Conservation (phyloP, 2,888 invertebrate genomes). For the Pyrrhia umbra region DNA sequence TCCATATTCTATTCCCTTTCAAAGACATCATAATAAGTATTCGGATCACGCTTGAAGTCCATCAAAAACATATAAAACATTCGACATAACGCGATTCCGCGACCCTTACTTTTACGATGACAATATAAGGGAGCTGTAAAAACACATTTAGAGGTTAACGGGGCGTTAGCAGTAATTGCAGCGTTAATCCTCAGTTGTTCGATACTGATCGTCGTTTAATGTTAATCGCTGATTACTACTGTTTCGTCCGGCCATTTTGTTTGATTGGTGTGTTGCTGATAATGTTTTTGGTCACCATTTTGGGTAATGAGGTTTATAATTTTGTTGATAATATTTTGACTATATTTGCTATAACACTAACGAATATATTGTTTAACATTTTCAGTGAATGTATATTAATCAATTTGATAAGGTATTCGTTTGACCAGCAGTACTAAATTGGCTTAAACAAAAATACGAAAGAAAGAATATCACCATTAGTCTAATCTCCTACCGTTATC, state of each 20-base stretch:
- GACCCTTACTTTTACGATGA: slow-evolving; percentile 8
- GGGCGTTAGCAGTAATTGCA: slow-evolving; percentile 8
- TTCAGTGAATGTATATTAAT: too few relatives aligned
- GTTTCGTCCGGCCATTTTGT: background rate
- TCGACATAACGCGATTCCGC: slow-evolving; percentile 1
- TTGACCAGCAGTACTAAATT: too few relatives aligned
- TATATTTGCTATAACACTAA: background rate
- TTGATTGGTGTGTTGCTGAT: background rate
- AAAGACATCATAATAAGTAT: slow-evolving; percentile 23
- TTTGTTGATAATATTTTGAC: background rate
- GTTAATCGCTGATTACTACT: background rate
- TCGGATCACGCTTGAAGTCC: slow-evolving; percentile 12
- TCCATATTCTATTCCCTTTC: background rate
- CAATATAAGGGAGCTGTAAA: slow-evolving; percentile 18
- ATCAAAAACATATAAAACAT: slow-evolving; percentile 43
- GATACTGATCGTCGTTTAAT: slow-evolving; percentile 15
- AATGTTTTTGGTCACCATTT: background rate
- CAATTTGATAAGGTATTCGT: too few relatives aligned
- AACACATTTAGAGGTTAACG: slow-evolving; percentile 22
- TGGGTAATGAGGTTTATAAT: background rate
- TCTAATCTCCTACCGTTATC: too few relatives aligned
- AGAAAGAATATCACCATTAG: too few relatives aligned
- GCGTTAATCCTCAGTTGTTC: slow-evolving; percentile 20
- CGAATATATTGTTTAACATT: too few relatives aligned
- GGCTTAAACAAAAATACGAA: too few relatives aligned